Evolutionary conservation across 2,888 invertebrate species (phyloP), one percentile per base, ranked within the genome.

Genomic region (Mayetiola destructor): DNA sequence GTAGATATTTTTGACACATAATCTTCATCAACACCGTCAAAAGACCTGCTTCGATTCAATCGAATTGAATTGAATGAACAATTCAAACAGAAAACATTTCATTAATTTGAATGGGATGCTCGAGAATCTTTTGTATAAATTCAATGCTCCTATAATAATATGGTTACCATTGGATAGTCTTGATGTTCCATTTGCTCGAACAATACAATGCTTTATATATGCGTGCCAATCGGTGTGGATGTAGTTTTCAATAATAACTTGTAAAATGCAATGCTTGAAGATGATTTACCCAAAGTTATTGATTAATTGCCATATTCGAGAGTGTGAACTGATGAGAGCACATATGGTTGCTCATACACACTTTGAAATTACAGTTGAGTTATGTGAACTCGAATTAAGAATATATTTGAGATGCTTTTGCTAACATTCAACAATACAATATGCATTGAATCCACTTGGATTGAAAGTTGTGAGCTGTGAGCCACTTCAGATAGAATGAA

Each of bases 41-140:
- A 42, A 42, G 42, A 42, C 42, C 23, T 21, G 2, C 23, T 42
- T 42, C 42, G 27, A 9, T 14, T 12, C 14, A 48, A 48, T 48
- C 48, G n/a, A 48, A 48, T 48, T 48, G 48, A 27, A 48, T 48
- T 23, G 48, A 16, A 48, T 48, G 48, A 48, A 16, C 27, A 48
- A 48, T 48, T 48, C 27, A 27, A 48, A 48, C 14, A 48, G 48
- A 48, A 48, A 48, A 48, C 48, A 48, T 48, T 48, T 48, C 27
- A 48, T 48, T 27, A 48, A 48, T 48, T 48, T 48, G 48, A 48
- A 48, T 27, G 48, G 27, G 27, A 23, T 4, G 27, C 48, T 48
- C 48, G 27, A 48, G 27, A 6, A 16, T 18, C 4, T 3, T 5
- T 5, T 18, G 39, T 39, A 4, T 20, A 20, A 18, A 36, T 20